Evolutionary conservation across 2,797 vertebrate genomes (phyloP).

Genomic region (Gorsachius magnificus): DNA sequence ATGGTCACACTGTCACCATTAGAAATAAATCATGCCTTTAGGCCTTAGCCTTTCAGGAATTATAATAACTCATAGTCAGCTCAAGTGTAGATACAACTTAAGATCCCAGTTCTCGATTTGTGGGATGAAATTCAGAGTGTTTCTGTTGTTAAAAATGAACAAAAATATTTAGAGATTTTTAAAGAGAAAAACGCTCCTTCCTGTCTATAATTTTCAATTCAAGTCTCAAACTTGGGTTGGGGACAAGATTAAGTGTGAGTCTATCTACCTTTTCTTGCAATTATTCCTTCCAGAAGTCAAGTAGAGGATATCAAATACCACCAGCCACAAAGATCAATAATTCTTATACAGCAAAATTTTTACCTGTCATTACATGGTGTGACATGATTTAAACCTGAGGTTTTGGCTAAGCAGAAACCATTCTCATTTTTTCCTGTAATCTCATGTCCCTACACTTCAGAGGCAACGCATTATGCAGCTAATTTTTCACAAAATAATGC

Average conservation of each 20-base stretch:
- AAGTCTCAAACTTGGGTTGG: background rate
- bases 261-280: background rate
- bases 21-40: background rate
- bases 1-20: background rate
- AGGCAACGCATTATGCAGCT: background rate
- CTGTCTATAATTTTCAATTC: constrained; percentile 28
- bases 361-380: background rate
- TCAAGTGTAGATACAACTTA: background rate
- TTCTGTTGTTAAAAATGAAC: background rate
- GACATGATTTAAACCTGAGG: background rate
- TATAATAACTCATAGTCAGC: background rate
- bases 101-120: background rate
- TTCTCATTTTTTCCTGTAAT: background rate
- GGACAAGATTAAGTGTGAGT: background rate
- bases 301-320: background rate
- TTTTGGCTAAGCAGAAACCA: background rate
- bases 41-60: background rate
- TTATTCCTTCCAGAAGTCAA: background rate
- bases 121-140: background rate
- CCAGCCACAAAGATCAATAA: background rate
- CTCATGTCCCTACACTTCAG: background rate
- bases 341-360: background rate
- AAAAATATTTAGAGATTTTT: background rate
- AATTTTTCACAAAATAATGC: background rate
- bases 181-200: background rate